These are phyloP conservation scores for Pemphigus obesinymphae DNA, from an alignment of 1,140 invertebrate species.

Conservation along the genomic window DNA sequence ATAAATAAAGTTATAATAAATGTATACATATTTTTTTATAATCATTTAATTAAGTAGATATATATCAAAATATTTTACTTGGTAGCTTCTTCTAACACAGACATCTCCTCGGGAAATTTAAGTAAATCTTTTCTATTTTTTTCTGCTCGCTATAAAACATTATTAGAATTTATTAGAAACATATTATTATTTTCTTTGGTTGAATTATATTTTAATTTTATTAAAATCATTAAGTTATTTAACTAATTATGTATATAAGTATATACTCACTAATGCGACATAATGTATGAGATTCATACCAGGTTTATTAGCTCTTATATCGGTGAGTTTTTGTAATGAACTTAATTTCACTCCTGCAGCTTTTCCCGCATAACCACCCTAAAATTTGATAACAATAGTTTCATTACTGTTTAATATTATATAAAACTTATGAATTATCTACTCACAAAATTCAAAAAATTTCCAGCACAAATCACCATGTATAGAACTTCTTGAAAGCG, in stretches of 20 bases:
- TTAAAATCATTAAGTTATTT: no score
- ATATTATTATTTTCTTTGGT: background rate
- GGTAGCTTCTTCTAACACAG: slow-evolving; percentile 78
- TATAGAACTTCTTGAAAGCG: slow-evolving; percentile 82
- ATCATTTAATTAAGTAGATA: background rate
- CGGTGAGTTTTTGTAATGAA: slow-evolving; percentile 90
- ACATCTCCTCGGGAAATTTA: slow-evolving; percentile 73
- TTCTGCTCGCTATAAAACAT: slow-evolving; percentile 70
- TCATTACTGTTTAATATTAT: background rate
- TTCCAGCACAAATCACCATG: slow-evolving; percentile 86
- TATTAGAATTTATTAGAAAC: no score
- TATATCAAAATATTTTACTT: slow-evolving; percentile 59
- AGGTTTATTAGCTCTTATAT: slow-evolving; percentile 93
- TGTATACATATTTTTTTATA: no score
- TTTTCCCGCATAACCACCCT: slow-evolving; percentile 96
- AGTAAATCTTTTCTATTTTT: slow-evolving; percentile 73
- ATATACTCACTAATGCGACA: slow-evolving; percentile 68
- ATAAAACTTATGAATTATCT: background rate
- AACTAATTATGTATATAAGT: background rate
- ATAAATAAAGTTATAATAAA: no score
- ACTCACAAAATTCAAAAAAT: slow-evolving; percentile 86
- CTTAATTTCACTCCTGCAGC: slow-evolving; percentile 92
- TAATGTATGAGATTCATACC: slow-evolving; percentile 96
- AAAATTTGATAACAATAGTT: slow-evolving; percentile 39
- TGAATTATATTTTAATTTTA: no score